Evolutionary conservation across 1,140 invertebrate genomes (phyloP), one percentile per base, ranked within the genome.

Genomic region (Mya arenaria): DNA sequence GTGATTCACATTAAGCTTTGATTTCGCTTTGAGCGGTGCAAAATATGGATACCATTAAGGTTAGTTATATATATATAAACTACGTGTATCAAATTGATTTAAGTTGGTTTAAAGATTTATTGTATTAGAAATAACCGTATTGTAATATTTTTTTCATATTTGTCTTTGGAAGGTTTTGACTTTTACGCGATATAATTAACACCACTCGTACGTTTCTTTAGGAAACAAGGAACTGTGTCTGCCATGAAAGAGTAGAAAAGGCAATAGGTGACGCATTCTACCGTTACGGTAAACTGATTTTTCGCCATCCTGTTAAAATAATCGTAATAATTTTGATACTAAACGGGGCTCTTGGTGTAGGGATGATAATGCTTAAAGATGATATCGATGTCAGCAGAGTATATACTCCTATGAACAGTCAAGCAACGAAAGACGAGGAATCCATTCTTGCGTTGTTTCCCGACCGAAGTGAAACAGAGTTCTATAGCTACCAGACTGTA

Each of bases 331-430:
- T 56, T 4, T 52, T 56, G 6, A 75, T 82, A 44, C 80, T 85
- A 25, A 85, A 82, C 8, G 75, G 44, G 28, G 73, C 82, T 13
- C 74, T 83, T 13, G 85, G 55, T 4, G 83, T 84, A 19, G 85
- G 65, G 23, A 84, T 84, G 84, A 75, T 82, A 36, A 83, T 72
- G 23, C 48, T 83, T 10, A 65, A 73, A n/a, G 36, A 52, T 10
- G 23, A 32, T 30, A 75, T 39, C 13, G 73, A 75, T 39, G 39
- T 48, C 6, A 25, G 25, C 23, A 41, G 37, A 25, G 66, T 44
- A 23, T 69, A 69, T 44, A 69, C 66, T 28, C 66, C 66, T 10
- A 69, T 69, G n/a, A n/a, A n/a, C n/a, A 72, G 68, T 23, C 44
- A 72, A 32, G 68, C 68, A 32, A 55, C 28, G n/a, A 72, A 52